Conservation (phyloP, 2,113 vertebrate genomes). For the Perognathus longimembris region DNA sequence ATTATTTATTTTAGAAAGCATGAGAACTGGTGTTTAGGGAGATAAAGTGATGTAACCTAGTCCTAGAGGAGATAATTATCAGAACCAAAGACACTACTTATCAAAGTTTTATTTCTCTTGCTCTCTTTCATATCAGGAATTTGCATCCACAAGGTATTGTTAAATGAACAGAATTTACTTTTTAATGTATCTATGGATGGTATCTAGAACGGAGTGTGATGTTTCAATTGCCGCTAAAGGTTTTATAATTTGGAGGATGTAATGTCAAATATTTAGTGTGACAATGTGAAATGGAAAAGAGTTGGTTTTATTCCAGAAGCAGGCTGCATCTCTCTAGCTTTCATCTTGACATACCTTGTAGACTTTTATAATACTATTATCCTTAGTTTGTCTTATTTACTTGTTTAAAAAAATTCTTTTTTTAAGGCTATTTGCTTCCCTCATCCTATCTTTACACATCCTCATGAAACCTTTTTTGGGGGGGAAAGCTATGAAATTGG, state of each 20-base stretch:
- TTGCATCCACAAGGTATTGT: neutral
- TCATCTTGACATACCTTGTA: neutral
- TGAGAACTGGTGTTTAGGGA: neutral
- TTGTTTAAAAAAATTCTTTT: neutral
- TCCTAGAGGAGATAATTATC: neutral
- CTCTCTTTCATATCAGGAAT: neutral
- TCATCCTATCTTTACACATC: neutral
- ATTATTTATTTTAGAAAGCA: neutral
- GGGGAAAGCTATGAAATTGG: neutral
- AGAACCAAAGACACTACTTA: neutral
- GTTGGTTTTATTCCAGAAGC: neutral
- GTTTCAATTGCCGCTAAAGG: neutral
- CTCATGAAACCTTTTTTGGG: neutral
- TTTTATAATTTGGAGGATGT: slow-evolving; percentile 22
- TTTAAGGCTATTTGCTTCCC: slow-evolving; percentile 17
- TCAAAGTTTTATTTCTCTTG: neutral
- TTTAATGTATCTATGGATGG: neutral
- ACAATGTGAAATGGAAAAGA: slow-evolving; percentile 17
- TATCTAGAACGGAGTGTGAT: neutral
- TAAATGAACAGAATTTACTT: slow-evolving; percentile 15
- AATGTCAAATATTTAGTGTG: slow-evolving; percentile 26
- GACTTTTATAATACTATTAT: slow-evolving; percentile 1
- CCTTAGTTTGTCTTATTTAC: neutral
- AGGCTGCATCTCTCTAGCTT: neutral
- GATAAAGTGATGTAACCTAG: neutral